phyloP scores from a whole-genome alignment of 2,888 invertebrate genomes.

The Hymenopus coronatus region DNA sequence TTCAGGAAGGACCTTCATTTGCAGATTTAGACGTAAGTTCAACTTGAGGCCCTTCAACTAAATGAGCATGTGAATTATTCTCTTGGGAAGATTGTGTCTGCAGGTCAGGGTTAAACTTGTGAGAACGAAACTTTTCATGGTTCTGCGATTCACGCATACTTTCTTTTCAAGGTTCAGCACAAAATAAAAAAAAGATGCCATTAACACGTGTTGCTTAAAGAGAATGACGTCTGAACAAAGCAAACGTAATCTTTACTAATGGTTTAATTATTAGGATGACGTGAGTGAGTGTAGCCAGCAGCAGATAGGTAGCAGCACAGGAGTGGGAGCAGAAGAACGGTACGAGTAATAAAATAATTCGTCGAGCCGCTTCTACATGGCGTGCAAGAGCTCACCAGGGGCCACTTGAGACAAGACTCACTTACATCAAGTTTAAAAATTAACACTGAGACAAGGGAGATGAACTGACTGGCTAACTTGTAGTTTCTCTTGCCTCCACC shows the following conservation, averaged over 20 bases:
- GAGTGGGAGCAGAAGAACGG: neutral
- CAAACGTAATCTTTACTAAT: neutral
- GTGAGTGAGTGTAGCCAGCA: neutral
- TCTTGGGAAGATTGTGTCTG: neutral
- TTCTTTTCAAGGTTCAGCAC: neutral
- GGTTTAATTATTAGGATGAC: neutral
- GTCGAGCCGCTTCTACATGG: neutral
- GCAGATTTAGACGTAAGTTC: neutral
- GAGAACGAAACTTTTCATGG: neutral
- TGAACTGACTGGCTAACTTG: conserved; percentile 2
- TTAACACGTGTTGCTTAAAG: neutral
- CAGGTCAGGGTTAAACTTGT: neutral
- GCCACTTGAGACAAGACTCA: conserved; percentile 26
- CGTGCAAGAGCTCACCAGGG: conserved; percentile 26
- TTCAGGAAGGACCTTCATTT: neutral
- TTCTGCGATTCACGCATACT: neutral
- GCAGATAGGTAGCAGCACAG: neutral
- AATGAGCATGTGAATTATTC: neutral
- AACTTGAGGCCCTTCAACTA: neutral
- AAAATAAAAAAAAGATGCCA: neutral
- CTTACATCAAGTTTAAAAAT: conserved; percentile 33
- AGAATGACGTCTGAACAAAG: neutral
- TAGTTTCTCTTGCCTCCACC: neutral
- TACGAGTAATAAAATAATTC: conserved; percentile 23
- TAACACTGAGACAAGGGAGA: conserved; percentile 18